These are phyloP conservation scores for Melanchra persicariae DNA, from an alignment of 2,888 invertebrate species.

Conservation along the genomic window DNA sequence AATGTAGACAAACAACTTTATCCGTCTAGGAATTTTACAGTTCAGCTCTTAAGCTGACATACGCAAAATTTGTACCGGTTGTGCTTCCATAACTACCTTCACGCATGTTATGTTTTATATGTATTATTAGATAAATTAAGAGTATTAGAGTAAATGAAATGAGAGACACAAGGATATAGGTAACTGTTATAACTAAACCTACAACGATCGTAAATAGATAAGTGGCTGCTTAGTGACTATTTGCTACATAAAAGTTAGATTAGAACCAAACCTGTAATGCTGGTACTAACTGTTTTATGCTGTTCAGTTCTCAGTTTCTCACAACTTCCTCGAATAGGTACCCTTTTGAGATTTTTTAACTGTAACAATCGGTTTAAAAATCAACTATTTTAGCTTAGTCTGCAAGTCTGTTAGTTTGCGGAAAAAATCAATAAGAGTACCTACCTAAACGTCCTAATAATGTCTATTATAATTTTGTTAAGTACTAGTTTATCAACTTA, in stretches of 20 bases:
- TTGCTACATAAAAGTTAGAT: too few species aligned
- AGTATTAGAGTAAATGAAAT: background rate
- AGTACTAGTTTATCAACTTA: background rate
- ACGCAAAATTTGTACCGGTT: too few species aligned
- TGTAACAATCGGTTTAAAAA: too few species aligned
- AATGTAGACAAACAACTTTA: too few species aligned
- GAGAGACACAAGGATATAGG: background rate
- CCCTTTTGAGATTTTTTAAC: too few species aligned
- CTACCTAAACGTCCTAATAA: background rate
- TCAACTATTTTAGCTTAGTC: background rate
- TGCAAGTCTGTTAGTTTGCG: background rate
- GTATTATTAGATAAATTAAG: background rate
- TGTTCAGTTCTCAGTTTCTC: constrained; percentile 14
- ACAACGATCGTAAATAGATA: constrained; percentile 29
- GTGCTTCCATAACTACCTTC: too few species aligned
- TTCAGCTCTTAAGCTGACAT: too few species aligned
- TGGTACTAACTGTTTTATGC: background rate
- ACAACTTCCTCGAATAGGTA: background rate
- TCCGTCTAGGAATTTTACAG: too few species aligned
- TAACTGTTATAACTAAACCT: constrained; percentile 10
- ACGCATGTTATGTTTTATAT: background rate
- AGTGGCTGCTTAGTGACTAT: background rate
- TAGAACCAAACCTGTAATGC: background rate
- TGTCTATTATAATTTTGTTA: background rate
- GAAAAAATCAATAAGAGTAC: too few species aligned